A percentile compares a stretch with the other conserved stretches of the same genome.
Conservation (phyloP, 2,888 invertebrate species). For the Synanthedon andrenaeformis region DNA sequence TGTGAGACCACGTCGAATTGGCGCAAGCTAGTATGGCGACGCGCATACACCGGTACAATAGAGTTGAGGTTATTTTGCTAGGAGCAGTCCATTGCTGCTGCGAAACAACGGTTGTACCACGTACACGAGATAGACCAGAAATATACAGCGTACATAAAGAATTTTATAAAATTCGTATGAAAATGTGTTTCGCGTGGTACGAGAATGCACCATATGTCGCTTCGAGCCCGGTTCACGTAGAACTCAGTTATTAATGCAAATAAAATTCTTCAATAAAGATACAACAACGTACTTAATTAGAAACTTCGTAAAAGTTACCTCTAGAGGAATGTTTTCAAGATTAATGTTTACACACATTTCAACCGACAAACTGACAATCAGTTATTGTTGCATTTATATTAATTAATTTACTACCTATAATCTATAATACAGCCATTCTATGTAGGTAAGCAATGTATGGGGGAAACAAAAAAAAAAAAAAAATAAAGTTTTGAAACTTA, state of each 20-base stretch:
- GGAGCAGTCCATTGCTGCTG: not conserved
- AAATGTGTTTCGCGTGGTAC: constrained; percentile 1
- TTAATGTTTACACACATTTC: too few species aligned
- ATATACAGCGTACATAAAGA: constrained; percentile 3
- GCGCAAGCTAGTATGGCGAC: constrained; percentile 36
- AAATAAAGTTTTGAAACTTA: too few species aligned
- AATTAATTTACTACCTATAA: too few species aligned
- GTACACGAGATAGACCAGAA: constrained; percentile 1
- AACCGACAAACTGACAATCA: too few species aligned
- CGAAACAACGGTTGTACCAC: not conserved
- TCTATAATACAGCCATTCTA: too few species aligned
- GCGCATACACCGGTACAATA: constrained; percentile 37
- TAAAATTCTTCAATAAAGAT: constrained; percentile 1
- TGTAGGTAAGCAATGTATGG: too few species aligned
- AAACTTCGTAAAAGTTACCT: too few species aligned
- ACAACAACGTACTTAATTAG: too few species aligned
- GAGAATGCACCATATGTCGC: constrained; percentile 14
- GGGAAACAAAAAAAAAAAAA: too few species aligned
- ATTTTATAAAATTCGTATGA: not conserved
- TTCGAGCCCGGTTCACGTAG: constrained; percentile 5
- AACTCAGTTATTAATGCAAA: constrained; percentile 3
- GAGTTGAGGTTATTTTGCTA: not conserved
- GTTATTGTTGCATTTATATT: too few species aligned
- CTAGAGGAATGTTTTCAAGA: too few species aligned
- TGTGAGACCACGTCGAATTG: constrained; percentile 16